Conservation (phyloP, 1,140 invertebrate genomes). For the Xylocopa sonorina region DNA sequence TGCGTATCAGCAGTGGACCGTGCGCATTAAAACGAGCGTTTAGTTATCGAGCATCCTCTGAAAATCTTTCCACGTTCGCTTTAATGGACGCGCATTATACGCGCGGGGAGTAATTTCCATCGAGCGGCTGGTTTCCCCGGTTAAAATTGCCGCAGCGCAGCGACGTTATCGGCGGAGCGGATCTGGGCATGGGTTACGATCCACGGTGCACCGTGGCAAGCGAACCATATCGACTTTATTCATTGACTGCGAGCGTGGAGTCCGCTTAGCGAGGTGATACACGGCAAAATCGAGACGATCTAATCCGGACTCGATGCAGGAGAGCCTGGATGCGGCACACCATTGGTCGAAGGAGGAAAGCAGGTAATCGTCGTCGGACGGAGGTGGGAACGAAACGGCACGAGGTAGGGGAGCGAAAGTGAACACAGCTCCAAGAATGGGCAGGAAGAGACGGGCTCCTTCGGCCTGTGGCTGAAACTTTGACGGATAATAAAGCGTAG, state of each 20-base stretch:
- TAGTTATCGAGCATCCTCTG: neutral
- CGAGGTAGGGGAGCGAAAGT: conserved; percentile 79
- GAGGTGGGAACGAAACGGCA: conserved; percentile 47
- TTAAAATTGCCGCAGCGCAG: neutral
- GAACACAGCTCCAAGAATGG: conserved; percentile 81
- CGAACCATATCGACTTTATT: conserved; percentile 35
- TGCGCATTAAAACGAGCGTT: neutral
- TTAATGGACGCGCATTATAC: neutral
- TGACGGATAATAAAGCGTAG: conserved; percentile 33
- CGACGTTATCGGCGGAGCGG: conserved; percentile 2
- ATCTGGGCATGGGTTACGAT: conserved; percentile 16
- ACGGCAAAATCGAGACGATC: conserved; percentile 7
- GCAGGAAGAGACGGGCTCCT: conserved; percentile 73
- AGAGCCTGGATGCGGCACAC: conserved; percentile 22
- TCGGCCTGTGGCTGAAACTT: conserved; percentile 58
- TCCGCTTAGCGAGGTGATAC: neutral
- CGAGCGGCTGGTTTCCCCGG: neutral
- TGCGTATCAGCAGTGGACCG: neutral
- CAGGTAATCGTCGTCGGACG: conserved; percentile 42
- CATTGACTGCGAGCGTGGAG: conserved; percentile 3
- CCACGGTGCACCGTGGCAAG: neutral
- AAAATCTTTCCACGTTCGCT: neutral
- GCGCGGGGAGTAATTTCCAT: neutral
- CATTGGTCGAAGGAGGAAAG: conserved; percentile 26
- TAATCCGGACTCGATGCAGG: neutral